phyloP scores from a whole-genome alignment of 2,888 invertebrate genomes.

The Orchestes rusci region DNA sequence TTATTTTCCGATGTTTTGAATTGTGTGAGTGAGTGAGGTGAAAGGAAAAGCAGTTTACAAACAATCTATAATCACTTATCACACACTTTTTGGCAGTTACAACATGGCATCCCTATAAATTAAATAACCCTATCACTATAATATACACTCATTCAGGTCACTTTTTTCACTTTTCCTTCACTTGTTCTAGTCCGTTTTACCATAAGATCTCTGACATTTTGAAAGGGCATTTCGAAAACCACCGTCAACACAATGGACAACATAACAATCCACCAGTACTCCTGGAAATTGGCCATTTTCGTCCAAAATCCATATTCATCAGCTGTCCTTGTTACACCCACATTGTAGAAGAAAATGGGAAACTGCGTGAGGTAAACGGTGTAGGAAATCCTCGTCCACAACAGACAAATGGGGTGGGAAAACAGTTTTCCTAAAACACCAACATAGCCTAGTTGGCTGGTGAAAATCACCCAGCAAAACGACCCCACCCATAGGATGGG shows the following conservation, averaged over 20 bases:
- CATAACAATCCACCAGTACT: conserved; percentile 50
- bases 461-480: conserved; percentile 61
- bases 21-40: too few species aligned
- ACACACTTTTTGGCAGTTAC: too few species aligned
- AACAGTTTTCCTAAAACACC: conserved; percentile 50
- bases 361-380: conserved; percentile 64
- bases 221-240: conserved; percentile 61
- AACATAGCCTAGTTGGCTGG: conserved; percentile 56
- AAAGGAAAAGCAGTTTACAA: too few species aligned
- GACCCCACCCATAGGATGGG: conserved; percentile 62
- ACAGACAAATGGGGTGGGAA: conserved; percentile 54
- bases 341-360: conserved; percentile 63
- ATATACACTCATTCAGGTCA: too few species aligned
- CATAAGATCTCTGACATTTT: conserved; percentile 55
- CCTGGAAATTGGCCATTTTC: conserved; percentile 53
- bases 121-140: too few species aligned
- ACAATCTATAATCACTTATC: too few species aligned
- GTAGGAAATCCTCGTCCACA: conserved; percentile 63
- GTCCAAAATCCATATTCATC: conserved; percentile 53
- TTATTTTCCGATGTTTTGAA: too few species aligned
- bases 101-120: too few species aligned
- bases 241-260: conserved; percentile 53
- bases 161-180: conserved; percentile 9
- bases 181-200: conserved; percentile 33
- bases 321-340: conserved; percentile 53